Conservation (phyloP, 2,113 vertebrate species). For the Stigmatopora argus region DNA sequence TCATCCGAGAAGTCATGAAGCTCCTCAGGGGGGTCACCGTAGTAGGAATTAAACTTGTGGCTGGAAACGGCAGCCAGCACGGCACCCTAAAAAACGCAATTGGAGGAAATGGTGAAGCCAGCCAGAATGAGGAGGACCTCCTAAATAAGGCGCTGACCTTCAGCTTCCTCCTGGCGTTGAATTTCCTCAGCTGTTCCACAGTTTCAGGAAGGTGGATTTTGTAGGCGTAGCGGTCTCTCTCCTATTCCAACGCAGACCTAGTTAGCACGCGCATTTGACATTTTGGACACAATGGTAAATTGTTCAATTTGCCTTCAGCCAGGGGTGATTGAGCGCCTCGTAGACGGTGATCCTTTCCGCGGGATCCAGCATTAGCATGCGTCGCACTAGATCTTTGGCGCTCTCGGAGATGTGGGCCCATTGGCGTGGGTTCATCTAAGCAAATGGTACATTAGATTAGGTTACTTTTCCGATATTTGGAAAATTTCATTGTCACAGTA, state of each 20-base stretch:
- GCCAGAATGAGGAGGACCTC: neutral
- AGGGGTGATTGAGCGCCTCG: constrained; percentile 97
- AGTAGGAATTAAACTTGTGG: constrained; percentile 99
- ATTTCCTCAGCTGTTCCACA: constrained; percentile 97
- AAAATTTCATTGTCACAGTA: no score
- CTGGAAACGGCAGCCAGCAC: constrained; percentile 97
- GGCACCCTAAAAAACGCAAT: constrained; percentile 77
- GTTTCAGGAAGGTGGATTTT: constrained; percentile 99
- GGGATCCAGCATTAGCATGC: constrained; percentile 98
- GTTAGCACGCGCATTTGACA: neutral
- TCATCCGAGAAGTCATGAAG: constrained; percentile 97
- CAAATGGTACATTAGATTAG: constrained; percentile 3
- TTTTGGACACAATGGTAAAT: neutral
- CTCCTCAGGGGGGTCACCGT: constrained; percentile 96
- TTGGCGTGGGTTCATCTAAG: constrained; percentile 95
- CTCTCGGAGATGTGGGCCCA: constrained; percentile 99
- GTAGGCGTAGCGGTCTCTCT: constrained; percentile 98
- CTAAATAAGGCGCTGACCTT: constrained; percentile 73
- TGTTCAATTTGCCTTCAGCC: constrained; percentile 82
- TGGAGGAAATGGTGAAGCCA: neutral
- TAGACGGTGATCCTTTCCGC: constrained; percentile 99
- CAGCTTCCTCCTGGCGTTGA: constrained; percentile 96
- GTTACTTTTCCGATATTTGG: no score
- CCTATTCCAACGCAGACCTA: constrained; percentile 67
- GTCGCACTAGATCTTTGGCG: constrained; percentile 96